Conservation (phyloP, 37 sponge, comb jelly and placozoan genomes). For the Bolinopsis microptera region DNA sequence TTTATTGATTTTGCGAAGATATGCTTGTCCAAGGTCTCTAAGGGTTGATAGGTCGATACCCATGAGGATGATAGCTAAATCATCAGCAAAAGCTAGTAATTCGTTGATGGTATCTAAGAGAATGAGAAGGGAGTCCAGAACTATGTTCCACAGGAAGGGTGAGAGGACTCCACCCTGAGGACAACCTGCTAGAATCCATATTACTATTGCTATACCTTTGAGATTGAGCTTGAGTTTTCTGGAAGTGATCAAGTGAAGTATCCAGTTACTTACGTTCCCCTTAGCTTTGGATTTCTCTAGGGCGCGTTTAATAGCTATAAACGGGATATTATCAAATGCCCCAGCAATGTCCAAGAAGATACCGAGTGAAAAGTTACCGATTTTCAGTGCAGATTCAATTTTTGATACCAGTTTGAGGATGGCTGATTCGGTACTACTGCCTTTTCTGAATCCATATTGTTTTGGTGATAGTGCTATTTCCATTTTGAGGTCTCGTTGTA, state of each 20-base stretch:
- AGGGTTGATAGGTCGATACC: neutral
- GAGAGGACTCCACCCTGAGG: constrained; percentile 61
- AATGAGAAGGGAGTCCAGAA: constrained; percentile 5
- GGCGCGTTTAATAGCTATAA: neutral
- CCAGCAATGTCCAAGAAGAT: constrained; percentile 56
- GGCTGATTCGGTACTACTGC: constrained; percentile 23
- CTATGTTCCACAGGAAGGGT: constrained; percentile 36
- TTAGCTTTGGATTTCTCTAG: neutral
- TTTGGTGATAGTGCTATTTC: constrained; percentile 12
- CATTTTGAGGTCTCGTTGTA: constrained; percentile 30
- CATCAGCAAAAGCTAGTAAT: constrained; percentile 44
- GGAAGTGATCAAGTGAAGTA: neutral
- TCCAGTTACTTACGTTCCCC: constrained; percentile 46
- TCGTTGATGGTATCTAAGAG: neutral
- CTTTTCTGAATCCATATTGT: constrained; percentile 60
- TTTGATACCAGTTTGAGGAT: constrained; percentile 1
- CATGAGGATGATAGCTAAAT: neutral
- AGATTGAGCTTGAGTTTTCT: constrained; percentile 35
- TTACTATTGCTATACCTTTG: neutral
- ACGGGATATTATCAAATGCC: constrained; percentile 58
- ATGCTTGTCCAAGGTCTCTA: neutral
- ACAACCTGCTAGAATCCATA: constrained; percentile 16
- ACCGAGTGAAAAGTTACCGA: neutral
- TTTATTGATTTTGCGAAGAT: neutral
- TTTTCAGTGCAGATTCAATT: constrained; percentile 24